Evolutionary conservation across 2,113 vertebrate genomes (phyloP).

Genomic region (Leucoraja erinaceus): DNA sequence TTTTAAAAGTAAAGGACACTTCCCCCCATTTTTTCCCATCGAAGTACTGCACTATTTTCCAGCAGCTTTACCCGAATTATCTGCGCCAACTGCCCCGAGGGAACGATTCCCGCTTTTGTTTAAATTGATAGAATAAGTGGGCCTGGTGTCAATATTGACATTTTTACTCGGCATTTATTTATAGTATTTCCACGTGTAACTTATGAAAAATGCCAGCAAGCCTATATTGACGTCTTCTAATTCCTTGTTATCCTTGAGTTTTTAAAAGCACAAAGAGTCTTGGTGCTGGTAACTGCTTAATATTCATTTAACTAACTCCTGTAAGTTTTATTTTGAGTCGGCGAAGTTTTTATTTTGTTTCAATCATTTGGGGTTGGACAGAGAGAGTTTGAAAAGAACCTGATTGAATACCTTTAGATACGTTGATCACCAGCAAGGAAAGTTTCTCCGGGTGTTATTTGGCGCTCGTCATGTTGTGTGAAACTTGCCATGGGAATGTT

Average conservation of each 20-base stretch:
- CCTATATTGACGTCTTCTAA: neutral
- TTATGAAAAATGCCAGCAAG: neutral
- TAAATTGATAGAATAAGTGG: constrained; percentile 23
- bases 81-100: neutral
- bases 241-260: neutral
- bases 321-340: neutral
- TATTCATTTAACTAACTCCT: neutral
- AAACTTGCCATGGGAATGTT: neutral
- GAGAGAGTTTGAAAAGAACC: neutral
- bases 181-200: constrained; percentile 16
- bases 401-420: neutral
- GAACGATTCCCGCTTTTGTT: constrained; percentile 25
- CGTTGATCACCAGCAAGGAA: neutral
- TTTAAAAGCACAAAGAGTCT: neutral
- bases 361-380: neutral
- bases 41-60: neutral
- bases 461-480: neutral
- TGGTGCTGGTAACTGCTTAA: neutral
- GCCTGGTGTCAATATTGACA: constrained; percentile 18
- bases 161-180: neutral
- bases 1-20: neutral
- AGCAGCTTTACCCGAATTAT: neutral
- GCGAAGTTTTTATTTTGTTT: neutral
- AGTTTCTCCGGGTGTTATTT: neutral
- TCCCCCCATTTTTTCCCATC: neutral